Evolutionary conservation across 1,140 invertebrate species (phyloP).

Genomic region (Coenobita brevimanus): DNA sequence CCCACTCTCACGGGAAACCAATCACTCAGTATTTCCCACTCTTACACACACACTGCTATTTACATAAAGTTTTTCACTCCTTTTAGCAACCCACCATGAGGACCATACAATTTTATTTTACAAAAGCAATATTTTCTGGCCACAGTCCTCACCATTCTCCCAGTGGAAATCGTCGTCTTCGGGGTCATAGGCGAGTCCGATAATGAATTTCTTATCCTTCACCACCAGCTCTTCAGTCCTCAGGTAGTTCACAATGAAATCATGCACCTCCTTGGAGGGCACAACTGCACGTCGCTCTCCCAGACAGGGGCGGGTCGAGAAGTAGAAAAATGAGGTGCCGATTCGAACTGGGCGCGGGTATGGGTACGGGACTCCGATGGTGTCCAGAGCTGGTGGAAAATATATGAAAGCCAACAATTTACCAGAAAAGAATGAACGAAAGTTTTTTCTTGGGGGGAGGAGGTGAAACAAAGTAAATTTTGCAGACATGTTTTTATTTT

Average conservation of each 20-base stretch:
- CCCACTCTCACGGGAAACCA: no score
- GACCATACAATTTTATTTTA: no score
- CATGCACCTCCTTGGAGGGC: conserved; percentile 2
- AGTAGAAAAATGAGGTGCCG: conserved; percentile 26
- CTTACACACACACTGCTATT: no score
- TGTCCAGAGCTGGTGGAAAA: conserved; percentile 6
- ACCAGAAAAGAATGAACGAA: no score
- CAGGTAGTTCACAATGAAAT: conserved; percentile 28
- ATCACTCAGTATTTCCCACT: no score
- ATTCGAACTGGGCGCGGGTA: conserved; percentile 38
- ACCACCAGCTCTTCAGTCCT: conserved; percentile 14
- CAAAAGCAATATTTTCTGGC: no score
- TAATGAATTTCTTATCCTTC: not conserved
- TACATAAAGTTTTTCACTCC: no score
- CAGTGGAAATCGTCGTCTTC: conserved; percentile 32
- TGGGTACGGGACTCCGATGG: not conserved
- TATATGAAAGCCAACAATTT: no score
- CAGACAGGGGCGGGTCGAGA: not conserved
- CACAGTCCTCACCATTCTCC: conserved; percentile 32
- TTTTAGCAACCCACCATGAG: no score
- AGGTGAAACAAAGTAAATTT: no score
- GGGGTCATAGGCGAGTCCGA: conserved; percentile 9
- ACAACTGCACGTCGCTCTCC: conserved; percentile 20
- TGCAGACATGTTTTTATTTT: no score
- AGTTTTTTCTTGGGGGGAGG: no score